Evolutionary conservation across 2,113 vertebrate species (phyloP), one percentile per base, ranked within the genome.

Genomic region (Sarotherodon lohbergeri): DNA sequence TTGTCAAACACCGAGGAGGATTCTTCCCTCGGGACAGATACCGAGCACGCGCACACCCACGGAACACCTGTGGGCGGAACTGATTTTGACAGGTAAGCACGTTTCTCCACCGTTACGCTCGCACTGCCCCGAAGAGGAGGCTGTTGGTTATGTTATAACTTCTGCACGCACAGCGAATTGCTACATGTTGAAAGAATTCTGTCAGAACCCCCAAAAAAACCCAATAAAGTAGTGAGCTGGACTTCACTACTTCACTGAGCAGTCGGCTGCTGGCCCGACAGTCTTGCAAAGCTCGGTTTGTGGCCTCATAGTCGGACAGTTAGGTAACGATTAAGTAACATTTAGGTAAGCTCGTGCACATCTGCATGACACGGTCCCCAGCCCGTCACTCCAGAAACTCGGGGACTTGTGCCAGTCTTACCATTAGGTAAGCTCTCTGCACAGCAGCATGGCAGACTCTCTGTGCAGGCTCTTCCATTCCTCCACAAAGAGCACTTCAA

Each of bases 381-480:
- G 32, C 10, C 32, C 83, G 71, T 61, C 50, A 36, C 7, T 41
- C 27, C 7, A 57, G 13, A 84, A 68, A 86, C 46, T 79, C 34
- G 46, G 29, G 76, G 66, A 83, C 71, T 39, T 48, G 8, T 48
- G 80, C 10, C 56, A 80, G 50, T 50, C 48, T 11, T 41, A 9
- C 16, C 89, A 84, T 57, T 54, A 16, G 13, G 63, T 3, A 13
- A 39, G 5, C 12, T 84, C 79, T 83, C 54, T 29, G 4, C 39
- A 48, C 32, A 61, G 66, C 61, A 24, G 84, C 10, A 94, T 95
- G 92, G 85, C 88, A 85, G 92, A 82, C 46, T 73, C 46, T 82
- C 12, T 56, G 48, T 6, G 22, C 61, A 80, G 19, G 27, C 22
- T 66, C 39, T 61, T 56, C 3, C 50, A 34, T 82, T 17, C 56